phyloP scores from a whole-genome alignment of 2,888 invertebrate species.

The Drosophila pseudotakahashii region DNA sequence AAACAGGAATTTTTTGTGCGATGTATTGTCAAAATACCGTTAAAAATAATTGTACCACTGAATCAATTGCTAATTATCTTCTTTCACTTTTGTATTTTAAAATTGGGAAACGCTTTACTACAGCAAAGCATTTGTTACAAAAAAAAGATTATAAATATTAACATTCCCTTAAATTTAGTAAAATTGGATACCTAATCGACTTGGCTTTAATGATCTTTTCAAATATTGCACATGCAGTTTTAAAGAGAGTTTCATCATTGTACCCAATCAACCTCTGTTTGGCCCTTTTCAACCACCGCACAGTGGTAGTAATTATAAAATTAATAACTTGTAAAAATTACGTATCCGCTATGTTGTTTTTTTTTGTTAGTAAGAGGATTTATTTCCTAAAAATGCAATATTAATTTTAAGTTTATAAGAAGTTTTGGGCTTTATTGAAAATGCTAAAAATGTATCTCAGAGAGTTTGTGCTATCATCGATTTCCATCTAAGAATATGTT shows the following conservation, averaged over 20 bases:
- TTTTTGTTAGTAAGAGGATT: no score
- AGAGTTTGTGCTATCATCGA: neutral
- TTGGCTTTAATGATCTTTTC: neutral
- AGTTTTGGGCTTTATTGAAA: no score
- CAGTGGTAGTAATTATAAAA: neutral
- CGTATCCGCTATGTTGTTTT: no score
- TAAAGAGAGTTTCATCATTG: constrained; percentile 3
- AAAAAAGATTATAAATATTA: neutral
- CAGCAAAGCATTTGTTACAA: neutral
- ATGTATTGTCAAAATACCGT: no score
- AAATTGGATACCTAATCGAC: neutral
- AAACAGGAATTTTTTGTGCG: no score
- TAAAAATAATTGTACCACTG: neutral
- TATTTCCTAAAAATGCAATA: no score
- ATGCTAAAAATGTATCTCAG: no score
- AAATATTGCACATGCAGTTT: constrained; percentile 1
- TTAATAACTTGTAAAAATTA: no score
- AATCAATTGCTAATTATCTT: neutral
- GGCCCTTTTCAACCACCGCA: constrained; percentile 6
- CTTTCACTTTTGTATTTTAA: neutral
- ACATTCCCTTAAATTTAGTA: neutral
- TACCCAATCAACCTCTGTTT: neutral
- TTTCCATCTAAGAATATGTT: neutral
- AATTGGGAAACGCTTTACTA: neutral
- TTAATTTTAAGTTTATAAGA: no score